Evolutionary conservation across 2,888 invertebrate genomes (phyloP).

Genomic region (Laspeyria flexula): DNA sequence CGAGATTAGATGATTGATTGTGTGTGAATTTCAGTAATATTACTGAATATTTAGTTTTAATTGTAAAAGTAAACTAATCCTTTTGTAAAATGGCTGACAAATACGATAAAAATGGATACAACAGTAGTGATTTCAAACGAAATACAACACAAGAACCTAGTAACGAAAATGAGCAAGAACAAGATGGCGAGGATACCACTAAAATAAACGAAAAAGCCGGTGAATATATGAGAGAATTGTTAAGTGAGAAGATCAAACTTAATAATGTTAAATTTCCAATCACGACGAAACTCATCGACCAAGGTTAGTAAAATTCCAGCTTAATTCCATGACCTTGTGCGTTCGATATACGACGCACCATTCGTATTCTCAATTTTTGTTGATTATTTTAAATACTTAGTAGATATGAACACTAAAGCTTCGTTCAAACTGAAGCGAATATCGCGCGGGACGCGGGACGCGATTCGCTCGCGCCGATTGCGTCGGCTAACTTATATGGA

Average conservation of each 20-base stretch:
- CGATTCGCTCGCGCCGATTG: too few relatives aligned
- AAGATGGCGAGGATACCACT: slow-evolving; percentile 85
- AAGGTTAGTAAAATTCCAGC: slow-evolving; percentile 83
- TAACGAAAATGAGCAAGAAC: slow-evolving; percentile 57
- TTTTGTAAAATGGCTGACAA: slow-evolving; percentile 63
- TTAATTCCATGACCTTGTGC: background rate
- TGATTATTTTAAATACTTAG: background rate
- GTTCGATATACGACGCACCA: background rate
- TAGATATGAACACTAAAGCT: too few relatives aligned
- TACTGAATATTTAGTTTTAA: slow-evolving; percentile 5
- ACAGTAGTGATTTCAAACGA: slow-evolving; percentile 79
- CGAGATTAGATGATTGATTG: slow-evolving; percentile 11
- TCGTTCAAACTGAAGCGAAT: too few relatives aligned
- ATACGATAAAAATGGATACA: slow-evolving; percentile 79
- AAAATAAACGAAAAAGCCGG: slow-evolving; percentile 90
- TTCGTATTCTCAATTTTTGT: background rate
- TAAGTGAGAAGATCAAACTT: slow-evolving; percentile 89
- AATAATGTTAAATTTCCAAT: slow-evolving; percentile 89
- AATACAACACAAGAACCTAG: slow-evolving; percentile 64
- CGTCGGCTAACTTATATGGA: too few relatives aligned
- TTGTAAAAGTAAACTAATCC: background rate
- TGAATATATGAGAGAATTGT: slow-evolving; percentile 91
- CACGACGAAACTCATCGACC: slow-evolving; percentile 89
- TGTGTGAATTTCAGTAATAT: background rate
- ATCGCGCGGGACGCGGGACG: too few relatives aligned